Conservation (phyloP, 2,113 vertebrate genomes). For the Notothenia coriiceps region DNA sequence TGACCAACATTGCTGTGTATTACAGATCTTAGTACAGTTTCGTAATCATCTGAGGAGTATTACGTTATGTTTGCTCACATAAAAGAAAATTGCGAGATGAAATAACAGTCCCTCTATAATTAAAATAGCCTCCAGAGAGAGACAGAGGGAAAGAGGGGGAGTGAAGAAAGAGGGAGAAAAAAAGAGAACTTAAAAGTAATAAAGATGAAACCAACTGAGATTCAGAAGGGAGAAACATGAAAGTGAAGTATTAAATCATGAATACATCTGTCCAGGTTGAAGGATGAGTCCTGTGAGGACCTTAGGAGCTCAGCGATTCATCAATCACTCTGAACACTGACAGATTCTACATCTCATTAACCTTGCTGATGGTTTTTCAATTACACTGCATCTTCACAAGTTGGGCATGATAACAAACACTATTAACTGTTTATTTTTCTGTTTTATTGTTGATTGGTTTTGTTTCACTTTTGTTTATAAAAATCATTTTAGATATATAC, state of each 20-base stretch:
- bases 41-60: neutral
- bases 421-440: neutral
- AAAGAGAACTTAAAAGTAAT: constrained; percentile 39
- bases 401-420: neutral
- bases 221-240: constrained; percentile 24
- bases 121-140: constrained; percentile 5
- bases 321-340: constrained; percentile 19
- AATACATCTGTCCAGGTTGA: constrained; percentile 23
- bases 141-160: neutral
- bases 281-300: constrained; percentile 29
- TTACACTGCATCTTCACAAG: constrained; percentile 1
- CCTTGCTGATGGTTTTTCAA: constrained; percentile 19
- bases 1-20: neutral
- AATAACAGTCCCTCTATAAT: constrained; percentile 6
- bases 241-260: constrained; percentile 40
- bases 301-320: neutral
- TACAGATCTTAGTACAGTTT: neutral
- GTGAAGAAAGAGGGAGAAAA: neutral
- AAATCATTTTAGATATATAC: too few species aligned
- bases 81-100: constrained; percentile 16
- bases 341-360: constrained; percentile 45
- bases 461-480: neutral
- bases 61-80: constrained; percentile 1
- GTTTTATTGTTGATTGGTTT: constrained; percentile 40
- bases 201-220: constrained; percentile 1